Base-by-base conservation (phyloP, 2,888 invertebrate genomes). In the Watsonalla binaria region DNA sequence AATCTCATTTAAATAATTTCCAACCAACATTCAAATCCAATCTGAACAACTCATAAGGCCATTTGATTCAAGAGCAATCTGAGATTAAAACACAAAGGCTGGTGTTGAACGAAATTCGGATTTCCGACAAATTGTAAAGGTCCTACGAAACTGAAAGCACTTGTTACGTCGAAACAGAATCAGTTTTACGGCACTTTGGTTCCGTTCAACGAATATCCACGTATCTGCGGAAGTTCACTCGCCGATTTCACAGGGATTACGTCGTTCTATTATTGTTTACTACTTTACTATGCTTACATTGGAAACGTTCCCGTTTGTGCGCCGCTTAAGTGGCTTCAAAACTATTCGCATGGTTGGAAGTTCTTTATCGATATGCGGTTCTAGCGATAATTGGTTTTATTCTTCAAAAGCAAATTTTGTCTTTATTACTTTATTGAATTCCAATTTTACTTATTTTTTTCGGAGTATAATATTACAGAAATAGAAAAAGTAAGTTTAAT, bases 81-180 rank as follows among this genome's bases (percentile, higher is more conserved):
- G 61, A 74, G 78, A 82, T 82, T 80, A 78, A 75, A 77, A 64
- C 64, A 63, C 68, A 72, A 73, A 75, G 74, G 74, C 66, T 70
- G 66, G 71, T 74, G 71, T 75, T 70, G 69, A 68, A 68, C 72
- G 72, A 80, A 83, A 83, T 78, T 73, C 70, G 78, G 76, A 81
- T 84, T 84, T 85, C 84, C 85, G 80, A 61, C 81, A 74, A 24
- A 81, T 82, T 80, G 79, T 76, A 67, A 74, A 74, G 79, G 78
- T 72, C 72, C 68, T 69, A 68, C 65, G 68, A 70, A 76, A 84
- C 82, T 77, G 75, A 76, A 78, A 81, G 84, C 80, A 78, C 76
- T 81, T 73, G 79, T 73, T 74, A 76, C 72, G 71, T 65, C 73
- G 73, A 75, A 79, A 80, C 76, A 75, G 78, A 82, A 81, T 80